Evolutionary conservation across 1,140 invertebrate genomes (phyloP).

Genomic region (Nephila pilipes): DNA sequence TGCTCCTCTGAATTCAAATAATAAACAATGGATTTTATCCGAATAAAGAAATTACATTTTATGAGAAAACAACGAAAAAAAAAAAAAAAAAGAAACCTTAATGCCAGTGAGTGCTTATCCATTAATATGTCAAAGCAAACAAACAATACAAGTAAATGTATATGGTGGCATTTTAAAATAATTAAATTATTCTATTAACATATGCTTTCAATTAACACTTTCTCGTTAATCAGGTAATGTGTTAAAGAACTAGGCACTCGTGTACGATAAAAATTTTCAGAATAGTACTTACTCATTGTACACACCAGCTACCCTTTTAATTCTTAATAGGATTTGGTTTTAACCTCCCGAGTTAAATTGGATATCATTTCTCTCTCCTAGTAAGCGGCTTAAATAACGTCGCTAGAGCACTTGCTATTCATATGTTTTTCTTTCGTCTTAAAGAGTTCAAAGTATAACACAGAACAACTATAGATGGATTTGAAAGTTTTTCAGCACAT

Average conservation of each 20-base stretch:
- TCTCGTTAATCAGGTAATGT: not conserved
- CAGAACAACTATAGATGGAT: not conserved
- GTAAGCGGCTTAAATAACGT: not conserved
- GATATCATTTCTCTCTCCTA: not conserved
- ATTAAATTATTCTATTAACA: not conserved
- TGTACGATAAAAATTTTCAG: not conserved
- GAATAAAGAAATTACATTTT: not conserved
- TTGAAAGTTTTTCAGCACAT: not conserved
- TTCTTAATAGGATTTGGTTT: constrained; percentile 32
- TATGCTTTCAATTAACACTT: not conserved
- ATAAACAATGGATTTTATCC: not conserved
- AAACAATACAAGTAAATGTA: not conserved
- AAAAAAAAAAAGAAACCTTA: not conserved
- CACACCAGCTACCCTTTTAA: not conserved
- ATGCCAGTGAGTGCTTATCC: not conserved
- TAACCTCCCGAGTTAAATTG: not conserved
- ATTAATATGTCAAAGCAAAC: not conserved
- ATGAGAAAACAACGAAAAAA: not conserved
- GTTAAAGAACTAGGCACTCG: not conserved
- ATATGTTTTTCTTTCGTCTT: not conserved
- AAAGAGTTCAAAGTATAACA: not conserved
- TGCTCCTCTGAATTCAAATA: not conserved
- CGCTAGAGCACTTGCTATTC: not conserved
- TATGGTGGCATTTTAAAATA: not conserved
- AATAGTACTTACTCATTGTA: not conserved